phyloP scores from a whole-genome alignment of 1,140 invertebrate species.

The Amphibalanus amphitrite region DNA sequence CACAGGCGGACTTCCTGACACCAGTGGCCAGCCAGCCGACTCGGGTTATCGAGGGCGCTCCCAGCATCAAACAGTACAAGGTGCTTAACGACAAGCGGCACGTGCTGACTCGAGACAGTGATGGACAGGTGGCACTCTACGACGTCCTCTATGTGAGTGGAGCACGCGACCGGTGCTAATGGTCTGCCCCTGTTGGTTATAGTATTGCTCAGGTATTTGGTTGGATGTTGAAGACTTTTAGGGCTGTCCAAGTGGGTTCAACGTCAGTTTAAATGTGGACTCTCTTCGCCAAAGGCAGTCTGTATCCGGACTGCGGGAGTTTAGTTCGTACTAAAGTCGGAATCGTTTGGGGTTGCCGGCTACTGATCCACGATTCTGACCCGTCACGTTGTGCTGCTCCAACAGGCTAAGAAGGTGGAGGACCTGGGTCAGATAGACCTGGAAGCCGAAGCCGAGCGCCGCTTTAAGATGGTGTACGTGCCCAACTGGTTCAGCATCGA shows the following conservation, averaged over 20 bases:
- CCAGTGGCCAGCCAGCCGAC: constrained; percentile 24
- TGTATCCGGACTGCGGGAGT: too few relatives aligned
- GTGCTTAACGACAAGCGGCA: constrained; percentile 93
- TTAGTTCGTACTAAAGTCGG: too few relatives aligned
- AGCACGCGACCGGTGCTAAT: too few relatives aligned
- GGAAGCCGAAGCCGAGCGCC: constrained; percentile 84
- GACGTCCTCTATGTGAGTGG: constrained; percentile 67
- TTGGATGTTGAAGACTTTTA: too few relatives aligned
- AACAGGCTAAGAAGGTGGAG: constrained; percentile 67
- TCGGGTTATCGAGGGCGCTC: constrained; percentile 53
- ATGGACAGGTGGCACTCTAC: constrained; percentile 83
- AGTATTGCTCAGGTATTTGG: too few relatives aligned
- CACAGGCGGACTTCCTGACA: neutral
- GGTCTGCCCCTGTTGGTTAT: too few relatives aligned
- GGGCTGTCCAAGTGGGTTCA: too few relatives aligned
- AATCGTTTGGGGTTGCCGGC: too few relatives aligned
- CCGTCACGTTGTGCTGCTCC: constrained; percentile 15
- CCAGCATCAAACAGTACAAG: constrained; percentile 78
- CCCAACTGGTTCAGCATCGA: constrained; percentile 99
- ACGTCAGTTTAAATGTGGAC: too few relatives aligned
- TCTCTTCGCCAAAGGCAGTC: too few relatives aligned
- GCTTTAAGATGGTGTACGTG: constrained; percentile 82
- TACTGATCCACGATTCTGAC: constrained; percentile 12
- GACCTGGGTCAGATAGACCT: constrained; percentile 82
- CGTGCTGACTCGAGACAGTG: constrained; percentile 91